phyloP scores from a whole-genome alignment of 2,888 invertebrate genomes.

The Tetragonula carbonaria region DNA sequence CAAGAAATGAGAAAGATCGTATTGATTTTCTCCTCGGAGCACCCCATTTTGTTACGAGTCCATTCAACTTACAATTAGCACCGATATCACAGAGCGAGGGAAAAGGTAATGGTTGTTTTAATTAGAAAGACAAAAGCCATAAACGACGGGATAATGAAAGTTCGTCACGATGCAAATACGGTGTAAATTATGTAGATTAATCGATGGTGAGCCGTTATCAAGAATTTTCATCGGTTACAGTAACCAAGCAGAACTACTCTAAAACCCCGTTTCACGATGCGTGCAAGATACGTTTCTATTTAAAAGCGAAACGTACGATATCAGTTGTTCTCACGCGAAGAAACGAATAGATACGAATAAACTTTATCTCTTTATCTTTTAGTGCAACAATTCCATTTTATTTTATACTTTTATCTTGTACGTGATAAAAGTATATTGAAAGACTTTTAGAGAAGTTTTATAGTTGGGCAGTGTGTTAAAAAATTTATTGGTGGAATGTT shows the following conservation, averaged over 20 bases:
- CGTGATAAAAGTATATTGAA: too few relatives aligned
- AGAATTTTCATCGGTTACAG: constrained; percentile 23
- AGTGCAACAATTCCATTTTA: too few relatives aligned
- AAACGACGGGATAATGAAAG: constrained; percentile 38
- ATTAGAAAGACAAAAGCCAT: neutral
- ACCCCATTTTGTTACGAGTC: too few relatives aligned
- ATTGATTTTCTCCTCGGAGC: too few relatives aligned
- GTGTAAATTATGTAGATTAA: constrained; percentile 33
- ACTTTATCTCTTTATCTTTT: neutral
- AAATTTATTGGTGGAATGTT: neutral
- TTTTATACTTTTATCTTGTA: too few relatives aligned
- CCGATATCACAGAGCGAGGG: neutral
- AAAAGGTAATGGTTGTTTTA: neutral
- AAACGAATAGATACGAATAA: neutral
- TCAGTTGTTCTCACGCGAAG: neutral
- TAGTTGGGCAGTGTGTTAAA: neutral
- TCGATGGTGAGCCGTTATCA: constrained; percentile 29
- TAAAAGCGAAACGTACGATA: neutral
- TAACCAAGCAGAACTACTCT: neutral
- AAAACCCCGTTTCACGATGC: neutral
- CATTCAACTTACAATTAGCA: too few relatives aligned
- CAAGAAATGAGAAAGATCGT: neutral
- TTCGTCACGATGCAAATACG: constrained; percentile 16
- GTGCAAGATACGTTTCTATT: neutral
- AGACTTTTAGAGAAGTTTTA: too few relatives aligned